Evolutionary conservation across 1,140 invertebrate species (phyloP).

Genomic region (Lordiphosa collinella): DNA sequence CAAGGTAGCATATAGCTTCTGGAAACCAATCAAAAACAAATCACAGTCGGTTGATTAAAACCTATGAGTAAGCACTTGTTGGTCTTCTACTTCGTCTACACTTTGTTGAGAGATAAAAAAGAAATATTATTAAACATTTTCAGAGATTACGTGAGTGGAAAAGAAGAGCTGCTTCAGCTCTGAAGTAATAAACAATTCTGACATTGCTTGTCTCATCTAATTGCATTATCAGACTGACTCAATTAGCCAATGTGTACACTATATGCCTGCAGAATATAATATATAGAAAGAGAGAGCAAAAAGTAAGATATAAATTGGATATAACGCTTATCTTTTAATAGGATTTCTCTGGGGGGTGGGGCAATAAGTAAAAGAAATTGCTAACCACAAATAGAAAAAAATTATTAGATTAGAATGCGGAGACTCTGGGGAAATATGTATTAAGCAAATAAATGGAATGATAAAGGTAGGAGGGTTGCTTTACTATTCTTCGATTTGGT

Average conservation of each 20-base stretch:
- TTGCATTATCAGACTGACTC: constrained; percentile 69
- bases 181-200: constrained; percentile 8
- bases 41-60: no score
- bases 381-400: constrained; percentile 33
- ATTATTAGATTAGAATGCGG: constrained; percentile 59
- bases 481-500: no score
- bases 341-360: no score
- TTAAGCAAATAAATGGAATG: constrained; percentile 1
- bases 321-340: constrained; percentile 43
- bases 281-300: background rate
- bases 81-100: background rate
- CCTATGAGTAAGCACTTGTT: no score
- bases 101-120: background rate
- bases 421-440: constrained; percentile 5
- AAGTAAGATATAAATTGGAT: background rate
- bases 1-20: no score
- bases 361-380: constrained; percentile 1
- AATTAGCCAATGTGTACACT: constrained; percentile 48
- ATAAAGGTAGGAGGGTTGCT: background rate
- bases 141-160: constrained; percentile 36
- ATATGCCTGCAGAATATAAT: constrained; percentile 5
- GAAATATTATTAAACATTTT: constrained; percentile 1
- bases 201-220: constrained; percentile 35
- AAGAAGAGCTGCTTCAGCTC: constrained; percentile 1
- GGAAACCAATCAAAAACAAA: no score